Conservation (phyloP, 2,797 vertebrate genomes). For the Smutsia temminckii region DNA sequence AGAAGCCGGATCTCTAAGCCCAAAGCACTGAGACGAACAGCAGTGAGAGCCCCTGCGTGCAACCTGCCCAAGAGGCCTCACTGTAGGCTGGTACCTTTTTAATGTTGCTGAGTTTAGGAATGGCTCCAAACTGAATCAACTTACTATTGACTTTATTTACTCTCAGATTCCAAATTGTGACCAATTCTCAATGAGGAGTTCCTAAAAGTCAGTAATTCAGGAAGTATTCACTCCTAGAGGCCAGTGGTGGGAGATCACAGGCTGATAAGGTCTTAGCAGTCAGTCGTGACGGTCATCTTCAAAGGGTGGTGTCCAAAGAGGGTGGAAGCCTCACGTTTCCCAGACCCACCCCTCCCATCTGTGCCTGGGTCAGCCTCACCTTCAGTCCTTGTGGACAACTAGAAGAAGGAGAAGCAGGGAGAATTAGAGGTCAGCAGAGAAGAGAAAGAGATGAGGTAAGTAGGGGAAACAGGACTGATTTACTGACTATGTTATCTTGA, state of each 20-base stretch:
- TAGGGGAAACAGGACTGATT: background rate
- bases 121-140: slow-evolving; percentile 1
- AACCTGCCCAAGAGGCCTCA: background rate
- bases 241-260: background rate
- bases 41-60: background rate
- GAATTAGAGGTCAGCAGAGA: background rate
- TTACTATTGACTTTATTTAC: slow-evolving; percentile 60
- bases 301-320: background rate
- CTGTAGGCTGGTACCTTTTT: slow-evolving; percentile 20
- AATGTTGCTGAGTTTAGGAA: slow-evolving; percentile 12
- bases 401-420: background rate
- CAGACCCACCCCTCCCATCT: background rate
- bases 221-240: background rate
- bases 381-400: background rate
- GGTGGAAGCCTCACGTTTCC: background rate
- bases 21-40: background rate
- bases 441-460: background rate
- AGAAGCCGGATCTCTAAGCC: background rate
- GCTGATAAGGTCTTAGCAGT: background rate
- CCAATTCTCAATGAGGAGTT: background rate
- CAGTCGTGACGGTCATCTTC: background rate
- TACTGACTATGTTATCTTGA: background rate
- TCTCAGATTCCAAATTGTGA: slow-evolving; percentile 46
- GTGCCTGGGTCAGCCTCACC: background rate
- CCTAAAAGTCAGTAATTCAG: slow-evolving; percentile 50